Base-by-base conservation (phyloP, 2,797 vertebrate species). In the Micrastur ruficollis region DNA sequence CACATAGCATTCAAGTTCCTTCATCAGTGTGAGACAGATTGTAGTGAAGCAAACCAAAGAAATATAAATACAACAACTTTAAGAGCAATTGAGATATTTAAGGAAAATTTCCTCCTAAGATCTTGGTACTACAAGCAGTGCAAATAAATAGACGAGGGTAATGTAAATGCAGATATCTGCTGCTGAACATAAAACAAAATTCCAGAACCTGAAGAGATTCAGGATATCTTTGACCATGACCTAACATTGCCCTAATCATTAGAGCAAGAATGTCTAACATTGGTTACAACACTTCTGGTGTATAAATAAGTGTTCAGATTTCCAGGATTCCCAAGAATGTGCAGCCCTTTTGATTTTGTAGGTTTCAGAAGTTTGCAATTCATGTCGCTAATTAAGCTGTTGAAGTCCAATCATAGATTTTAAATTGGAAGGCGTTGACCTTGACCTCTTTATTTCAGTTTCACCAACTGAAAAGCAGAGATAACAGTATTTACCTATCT, bases 401-500 rank as follows among this genome's bases (percentile, higher is more conserved):
- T 0, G 0, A 92, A 94, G 27, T 70, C 58, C 49, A 83, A 6
- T 17, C 42, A 65, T 11, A 87, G 44, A 72, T 86, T 86, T 96
- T 76, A 92, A 97, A 93, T 95, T 83, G 65, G 81, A 86, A 95
- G 66, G 67, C 0, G 0, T 36, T 94, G 89, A 72, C 89, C 68
- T 94, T 70, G 59, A 59, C 86, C 63, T 80, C 93, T 59, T 73
- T 55, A 65, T 94, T 96, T 91, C 53, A 86, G 40, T 72, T 96
- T 86, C 73, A 47, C 76, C 83, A 72, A 46, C 86, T 94, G 95
- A 93, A 94, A 86, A 89, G 63, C 67, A 59, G 92, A 94, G 95
- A 96, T 95, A 93, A 96, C 70, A 86, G 20, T 62, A 87, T 94
- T 90, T 84, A 87, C 90, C 89, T 91, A 63, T 82, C 49, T 90